phyloP scores from a whole-genome alignment of 2,888 invertebrate species.

The Euzophera pinguis region DNA sequence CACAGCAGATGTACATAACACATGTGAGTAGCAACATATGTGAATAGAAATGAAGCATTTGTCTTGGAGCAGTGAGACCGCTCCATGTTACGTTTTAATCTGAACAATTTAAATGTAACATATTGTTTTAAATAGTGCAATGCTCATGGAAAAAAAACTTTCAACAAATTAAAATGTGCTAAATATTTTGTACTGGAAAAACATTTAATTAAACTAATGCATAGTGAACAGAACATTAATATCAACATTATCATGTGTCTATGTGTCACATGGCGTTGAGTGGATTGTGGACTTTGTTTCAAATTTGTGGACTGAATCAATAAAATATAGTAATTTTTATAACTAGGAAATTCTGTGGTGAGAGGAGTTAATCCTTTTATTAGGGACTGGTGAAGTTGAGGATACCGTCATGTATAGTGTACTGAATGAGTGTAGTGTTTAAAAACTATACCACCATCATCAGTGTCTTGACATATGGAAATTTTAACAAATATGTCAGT shows the following conservation, averaged over 20 bases:
- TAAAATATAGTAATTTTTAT: constrained; percentile 75
- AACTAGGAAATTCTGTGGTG: constrained; percentile 77
- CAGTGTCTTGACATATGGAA: constrained; percentile 42
- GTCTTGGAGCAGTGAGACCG: constrained; percentile 45
- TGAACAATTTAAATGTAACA: constrained; percentile 71
- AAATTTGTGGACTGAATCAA: constrained; percentile 77
- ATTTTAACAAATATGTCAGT: constrained; percentile 40
- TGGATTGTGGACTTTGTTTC: constrained; percentile 77
- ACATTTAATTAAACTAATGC: constrained; percentile 71
- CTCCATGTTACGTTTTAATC: constrained; percentile 57
- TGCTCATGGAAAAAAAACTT: constrained; percentile 59
- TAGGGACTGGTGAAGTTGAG: constrained; percentile 62
- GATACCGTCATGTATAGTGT: constrained; percentile 48
- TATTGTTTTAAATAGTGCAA: constrained; percentile 78
- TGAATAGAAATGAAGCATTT: constrained; percentile 45
- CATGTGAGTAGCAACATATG: constrained; percentile 48
- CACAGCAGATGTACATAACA: constrained; percentile 49
- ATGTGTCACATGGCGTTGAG: constrained; percentile 50
- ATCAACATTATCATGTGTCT: constrained; percentile 54
- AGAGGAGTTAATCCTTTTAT: constrained; percentile 74
- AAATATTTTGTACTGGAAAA: constrained; percentile 75
- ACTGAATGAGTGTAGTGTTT: constrained; percentile 58
- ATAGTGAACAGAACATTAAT: constrained; percentile 75
- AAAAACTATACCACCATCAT: constrained; percentile 43
- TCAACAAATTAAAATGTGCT: constrained; percentile 78